Conservation (phyloP, 2,888 invertebrate species). For the Salpingus planirostris region DNA sequence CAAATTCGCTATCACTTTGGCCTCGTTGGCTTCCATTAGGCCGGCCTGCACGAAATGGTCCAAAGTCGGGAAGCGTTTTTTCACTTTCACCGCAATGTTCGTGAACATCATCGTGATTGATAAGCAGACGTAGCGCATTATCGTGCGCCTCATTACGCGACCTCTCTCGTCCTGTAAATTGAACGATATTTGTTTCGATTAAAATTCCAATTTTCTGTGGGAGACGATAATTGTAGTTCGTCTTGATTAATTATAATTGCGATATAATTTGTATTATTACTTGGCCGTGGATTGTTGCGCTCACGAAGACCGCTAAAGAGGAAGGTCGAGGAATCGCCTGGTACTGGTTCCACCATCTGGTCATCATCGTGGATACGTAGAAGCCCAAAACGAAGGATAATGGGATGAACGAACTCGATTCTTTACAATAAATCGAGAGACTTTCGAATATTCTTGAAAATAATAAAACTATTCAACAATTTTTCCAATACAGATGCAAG, state of each 20-base stretch:
- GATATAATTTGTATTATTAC: conserved; percentile 1
- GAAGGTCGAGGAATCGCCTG: conserved; percentile 78
- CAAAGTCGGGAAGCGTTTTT: conserved; percentile 81
- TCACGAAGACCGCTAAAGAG: conserved; percentile 74
- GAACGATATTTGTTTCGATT: too few relatives aligned
- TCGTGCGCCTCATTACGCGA: conserved; percentile 71
- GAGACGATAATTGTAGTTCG: too few relatives aligned
- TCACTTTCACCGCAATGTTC: conserved; percentile 79
- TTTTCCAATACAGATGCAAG: not conserved
- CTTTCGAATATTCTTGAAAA: conserved; percentile 66
- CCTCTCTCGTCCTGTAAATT: conserved; percentile 62
- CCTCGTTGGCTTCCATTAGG: conserved; percentile 71
- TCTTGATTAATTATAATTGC: not conserved
- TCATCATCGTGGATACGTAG: conserved; percentile 88
- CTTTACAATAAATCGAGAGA: conserved; percentile 75
- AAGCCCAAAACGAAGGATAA: conserved; percentile 90
- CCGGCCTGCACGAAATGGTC: conserved; percentile 80
- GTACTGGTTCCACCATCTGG: conserved; percentile 87
- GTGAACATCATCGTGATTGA: conserved; percentile 82
- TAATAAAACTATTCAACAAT: conserved; percentile 7
- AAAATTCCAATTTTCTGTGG: too few relatives aligned
- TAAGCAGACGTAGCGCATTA: conserved; percentile 75
- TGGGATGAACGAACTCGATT: conserved; percentile 80
- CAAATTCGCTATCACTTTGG: conserved; percentile 65
- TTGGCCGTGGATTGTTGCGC: conserved; percentile 75